Evolutionary conservation across 2,888 invertebrate genomes (phyloP), one percentile per base, ranked within the genome.

Genomic region (Busseola fusca): DNA sequence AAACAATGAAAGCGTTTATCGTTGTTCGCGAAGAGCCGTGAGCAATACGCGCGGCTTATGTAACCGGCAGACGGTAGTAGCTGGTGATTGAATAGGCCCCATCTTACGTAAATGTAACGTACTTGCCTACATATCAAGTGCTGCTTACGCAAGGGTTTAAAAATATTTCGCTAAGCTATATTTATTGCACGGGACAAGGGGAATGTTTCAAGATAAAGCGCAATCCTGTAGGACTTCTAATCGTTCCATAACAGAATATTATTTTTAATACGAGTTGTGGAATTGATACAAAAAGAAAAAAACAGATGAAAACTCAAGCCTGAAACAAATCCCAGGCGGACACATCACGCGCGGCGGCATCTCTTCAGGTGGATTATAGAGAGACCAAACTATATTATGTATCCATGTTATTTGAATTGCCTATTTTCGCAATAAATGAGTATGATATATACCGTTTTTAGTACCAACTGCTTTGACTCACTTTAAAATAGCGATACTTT

Each of bases 21-120:
- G 85, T 82, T 78, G 71, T 84, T 79, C 80, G 82, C 84, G 84
- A 89, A 89, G 84, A 90, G 89, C 88, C 85, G 84, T 83, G 85
- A 87, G 87, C 87, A 82, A 87, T 87, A 88, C 87, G 84, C 87
- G 84, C 84, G 69, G 80, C 87, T 94, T 92, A 94, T 89, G 90
- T 93, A 94, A 94, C 87, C 84, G 78, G 88, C 89, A 92, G 91
- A 92, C 93, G 90, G 87, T 87, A 88, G 88, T 89, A 84, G 72
- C 83, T 79, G 89, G 90, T 92, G 93, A 94, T 94, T 94, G 92
- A 94, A 94, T 94, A 92, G 92, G 89, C 89, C 88, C 88, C 91
- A 88, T 89, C 93, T 95, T 95, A 94, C 93, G 93, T 94, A 95
- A 94, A 92, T 90, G 86, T 91, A 92, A 87, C 91, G 90, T 91